phyloP scores from a whole-genome alignment of 2,797 vertebrate genomes.

The Enteromius anoplus region DNA sequence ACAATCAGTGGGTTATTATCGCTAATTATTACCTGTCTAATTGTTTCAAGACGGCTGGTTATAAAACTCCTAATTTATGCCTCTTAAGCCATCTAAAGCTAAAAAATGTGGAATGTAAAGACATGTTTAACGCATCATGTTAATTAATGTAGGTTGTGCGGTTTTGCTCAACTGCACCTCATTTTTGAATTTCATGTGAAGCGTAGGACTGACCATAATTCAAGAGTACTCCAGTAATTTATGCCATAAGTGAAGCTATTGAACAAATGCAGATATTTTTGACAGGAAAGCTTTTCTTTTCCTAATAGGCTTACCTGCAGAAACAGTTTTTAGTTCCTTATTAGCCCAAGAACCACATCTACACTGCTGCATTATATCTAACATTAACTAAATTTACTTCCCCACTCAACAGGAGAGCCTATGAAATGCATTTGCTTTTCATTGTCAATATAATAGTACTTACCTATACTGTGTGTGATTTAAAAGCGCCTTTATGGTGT shows the following conservation, averaged over 20 bases:
- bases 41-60: neutral
- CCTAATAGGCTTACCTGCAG: neutral
- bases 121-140: neutral
- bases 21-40: neutral
- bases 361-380: neutral
- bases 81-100: neutral
- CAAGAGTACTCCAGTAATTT: neutral
- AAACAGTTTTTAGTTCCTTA: neutral
- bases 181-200: neutral
- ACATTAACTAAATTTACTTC: neutral
- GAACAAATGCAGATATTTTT: neutral
- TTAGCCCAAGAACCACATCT: neutral
- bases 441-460: neutral
- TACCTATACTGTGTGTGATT: constrained; percentile 1
- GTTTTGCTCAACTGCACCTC: neutral
- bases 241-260: neutral
- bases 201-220: neutral
- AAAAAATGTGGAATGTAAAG: neutral
- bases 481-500: neutral
- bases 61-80: neutral
- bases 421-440: neutral
- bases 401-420: neutral
- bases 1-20: neutral
- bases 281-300: neutral
- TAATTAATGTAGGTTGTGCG: neutral